phyloP scores from a whole-genome alignment of 2,113 vertebrate genomes.

The Malaclemys terrapin region DNA sequence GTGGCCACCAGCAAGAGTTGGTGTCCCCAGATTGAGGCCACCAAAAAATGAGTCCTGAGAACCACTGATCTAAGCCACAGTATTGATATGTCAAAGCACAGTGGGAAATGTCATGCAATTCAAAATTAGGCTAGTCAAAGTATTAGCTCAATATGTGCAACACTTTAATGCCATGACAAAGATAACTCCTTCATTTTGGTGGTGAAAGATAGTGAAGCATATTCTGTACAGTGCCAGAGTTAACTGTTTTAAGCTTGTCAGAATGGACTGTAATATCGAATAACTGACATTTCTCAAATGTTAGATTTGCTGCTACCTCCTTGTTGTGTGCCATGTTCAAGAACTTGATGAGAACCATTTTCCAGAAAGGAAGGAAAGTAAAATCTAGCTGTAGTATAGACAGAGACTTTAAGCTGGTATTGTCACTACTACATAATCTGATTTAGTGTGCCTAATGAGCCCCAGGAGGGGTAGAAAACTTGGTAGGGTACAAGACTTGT shows the following conservation, averaged over 20 bases:
- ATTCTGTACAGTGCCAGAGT: background rate
- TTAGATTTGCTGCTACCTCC: background rate
- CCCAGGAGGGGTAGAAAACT: background rate
- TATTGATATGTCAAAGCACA: background rate
- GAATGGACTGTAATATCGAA: background rate
- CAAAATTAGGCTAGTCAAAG: background rate
- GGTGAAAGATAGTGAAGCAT: background rate
- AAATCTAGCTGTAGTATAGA: background rate
- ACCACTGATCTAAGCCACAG: background rate
- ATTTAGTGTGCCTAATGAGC: background rate
- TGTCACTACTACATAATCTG: background rate
- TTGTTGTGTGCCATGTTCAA: background rate
- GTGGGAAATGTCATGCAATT: background rate
- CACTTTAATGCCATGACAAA: background rate
- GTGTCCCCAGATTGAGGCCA: no score
- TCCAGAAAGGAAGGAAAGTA: background rate
- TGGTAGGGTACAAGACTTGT: background rate
- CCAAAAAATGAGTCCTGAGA: no score
- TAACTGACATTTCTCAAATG: background rate
- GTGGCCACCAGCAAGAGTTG: no score
- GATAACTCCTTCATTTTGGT: background rate
- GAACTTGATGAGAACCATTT: background rate
- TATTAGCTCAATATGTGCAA: background rate
- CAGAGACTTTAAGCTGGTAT: background rate
- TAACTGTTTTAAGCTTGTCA: background rate